Evolutionary conservation across 2,797 vertebrate species (phyloP).

Genomic region (Sebastes glaucus): DNA sequence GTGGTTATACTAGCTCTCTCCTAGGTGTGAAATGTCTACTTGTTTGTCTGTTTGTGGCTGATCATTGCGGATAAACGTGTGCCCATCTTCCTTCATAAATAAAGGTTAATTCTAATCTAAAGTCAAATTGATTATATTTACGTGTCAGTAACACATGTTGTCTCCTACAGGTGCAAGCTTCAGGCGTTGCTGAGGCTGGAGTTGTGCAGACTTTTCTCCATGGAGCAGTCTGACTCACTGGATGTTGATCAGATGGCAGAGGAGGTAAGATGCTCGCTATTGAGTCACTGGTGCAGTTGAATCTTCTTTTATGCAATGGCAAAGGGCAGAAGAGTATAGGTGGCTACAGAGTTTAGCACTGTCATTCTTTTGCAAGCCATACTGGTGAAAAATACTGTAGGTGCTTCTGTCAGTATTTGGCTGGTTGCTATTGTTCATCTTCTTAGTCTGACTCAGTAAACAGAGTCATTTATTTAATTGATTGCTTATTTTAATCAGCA

Average conservation of each 20-base stretch:
- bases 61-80: neutral
- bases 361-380: neutral
- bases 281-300: neutral
- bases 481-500: neutral
- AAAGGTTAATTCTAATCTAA: neutral
- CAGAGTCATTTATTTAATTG: neutral
- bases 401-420: neutral
- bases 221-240: constrained; percentile 58
- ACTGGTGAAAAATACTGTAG: neutral
- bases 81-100: neutral
- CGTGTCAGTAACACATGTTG: neutral
- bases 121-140: neutral
- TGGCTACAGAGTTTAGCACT: neutral
- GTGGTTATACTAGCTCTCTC: neutral
- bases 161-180: constrained; percentile 87
- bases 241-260: constrained; percentile 86
- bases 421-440: neutral
- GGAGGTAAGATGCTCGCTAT: constrained; percentile 81
- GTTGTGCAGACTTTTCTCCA: constrained; percentile 83
- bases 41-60: neutral
- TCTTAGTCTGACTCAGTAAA: neutral
- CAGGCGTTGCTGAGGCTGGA: constrained; percentile 91
- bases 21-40: neutral
- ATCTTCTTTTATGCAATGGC: neutral
- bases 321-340: neutral